A percentile compares a stretch with the other conserved stretches of the same genome.
phyloP scores from a whole-genome alignment of 2,113 vertebrate genomes.

The Antechinus stuartii region DNA sequence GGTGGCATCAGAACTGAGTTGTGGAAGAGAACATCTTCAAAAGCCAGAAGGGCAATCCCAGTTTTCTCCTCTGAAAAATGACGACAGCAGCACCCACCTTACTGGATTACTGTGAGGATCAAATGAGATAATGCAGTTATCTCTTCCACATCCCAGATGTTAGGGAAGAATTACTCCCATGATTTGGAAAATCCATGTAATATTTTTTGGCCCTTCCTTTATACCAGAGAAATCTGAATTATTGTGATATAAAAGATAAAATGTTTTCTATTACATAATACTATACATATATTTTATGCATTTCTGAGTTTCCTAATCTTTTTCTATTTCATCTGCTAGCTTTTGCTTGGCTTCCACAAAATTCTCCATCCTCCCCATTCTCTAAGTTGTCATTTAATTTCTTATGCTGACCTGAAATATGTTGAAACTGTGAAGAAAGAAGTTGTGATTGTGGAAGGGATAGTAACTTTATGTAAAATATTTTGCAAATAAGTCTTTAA shows the following conservation, averaged over 20 bases:
- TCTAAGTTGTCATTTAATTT: not conserved
- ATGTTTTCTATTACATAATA: not conserved
- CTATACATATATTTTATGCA: not conserved
- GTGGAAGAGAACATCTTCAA: not conserved
- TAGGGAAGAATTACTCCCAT: too few relatives aligned
- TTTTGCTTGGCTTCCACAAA: not conserved
- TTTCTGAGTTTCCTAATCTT: not conserved
- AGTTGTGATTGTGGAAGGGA: not conserved
- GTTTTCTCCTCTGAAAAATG: not conserved
- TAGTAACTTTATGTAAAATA: not conserved
- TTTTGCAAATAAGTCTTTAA: not conserved
- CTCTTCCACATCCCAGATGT: too few relatives aligned
- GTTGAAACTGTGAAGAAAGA: not conserved
- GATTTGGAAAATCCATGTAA: not conserved
- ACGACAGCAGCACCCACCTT: not conserved
- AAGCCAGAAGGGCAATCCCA: not conserved
- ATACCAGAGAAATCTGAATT: not conserved
- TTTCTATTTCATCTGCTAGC: not conserved
- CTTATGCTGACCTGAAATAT: not conserved
- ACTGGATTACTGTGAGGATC: not conserved
- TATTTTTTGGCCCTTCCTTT: not conserved
- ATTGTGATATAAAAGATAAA: not conserved
- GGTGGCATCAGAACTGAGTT: not conserved
- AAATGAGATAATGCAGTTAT: not conserved
- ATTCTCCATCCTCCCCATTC: too few relatives aligned